Base-by-base conservation (phyloP, 2,888 invertebrate species). In the Tenthredo distinguenda region DNA sequence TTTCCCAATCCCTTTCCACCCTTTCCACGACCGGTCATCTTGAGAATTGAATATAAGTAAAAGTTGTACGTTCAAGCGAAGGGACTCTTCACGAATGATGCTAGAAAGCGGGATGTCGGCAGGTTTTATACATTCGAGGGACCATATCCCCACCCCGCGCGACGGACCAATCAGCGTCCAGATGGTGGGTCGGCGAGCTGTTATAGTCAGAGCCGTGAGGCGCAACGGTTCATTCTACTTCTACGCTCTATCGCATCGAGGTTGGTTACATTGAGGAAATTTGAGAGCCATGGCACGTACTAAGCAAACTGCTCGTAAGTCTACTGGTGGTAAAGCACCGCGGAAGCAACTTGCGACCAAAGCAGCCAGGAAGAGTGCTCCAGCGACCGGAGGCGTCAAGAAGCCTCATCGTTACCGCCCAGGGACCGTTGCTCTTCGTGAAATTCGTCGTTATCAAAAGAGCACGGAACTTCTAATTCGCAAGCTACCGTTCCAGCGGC, bases 1-100 rank as follows among this genome's bases (percentile, higher is more conserved):
- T 97, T 97, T 85, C 97, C 97, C 85, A 97, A 94, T 87, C 97
- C 97, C 94, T 97, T 96, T 85, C 96, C 96, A 91, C 96, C 97
- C 95, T 97, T 97, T 86, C 97, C 97, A 86, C 97, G 96, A 87
- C 97, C 97, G 92, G 97, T 96, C 97, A 97, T 97, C 87, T 91
- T 94, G 58, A 37, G 31, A 18, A 26, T 7, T 1, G 9, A 4
- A 31, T n/a, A n/a, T 1, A 21, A 6, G 3, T 37, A 7, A 31
- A 34, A 43, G 58, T 68, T 71, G n/a, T 6, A 18, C 31, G 9
- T 5, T 18, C 9, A 10, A 43, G 21, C 26, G 21, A 10, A 21
- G 37, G 12, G 5, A 21, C 40, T 50, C 9, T 58, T 21, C 43
- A 65, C 82, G 43, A 83, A 65, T 83, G 83, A 37, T 83, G 83